A percentile compares a stretch with the other conserved stretches of the same genome.
phyloP scores from a whole-genome alignment of 1,140 invertebrate genomes.

The Achroia grisella region DNA sequence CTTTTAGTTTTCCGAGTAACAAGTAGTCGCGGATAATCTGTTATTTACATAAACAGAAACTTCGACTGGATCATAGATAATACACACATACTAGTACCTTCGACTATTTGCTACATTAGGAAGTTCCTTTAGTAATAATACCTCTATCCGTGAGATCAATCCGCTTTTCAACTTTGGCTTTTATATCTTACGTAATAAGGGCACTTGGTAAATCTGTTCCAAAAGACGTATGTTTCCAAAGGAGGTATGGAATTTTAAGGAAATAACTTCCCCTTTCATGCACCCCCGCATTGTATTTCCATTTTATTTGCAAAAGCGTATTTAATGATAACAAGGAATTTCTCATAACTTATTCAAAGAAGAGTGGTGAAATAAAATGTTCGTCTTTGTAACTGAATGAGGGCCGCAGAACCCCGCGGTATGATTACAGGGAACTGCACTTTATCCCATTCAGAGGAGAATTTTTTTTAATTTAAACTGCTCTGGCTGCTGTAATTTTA shows the following conservation, averaged over 20 bases:
- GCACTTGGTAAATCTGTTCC: too few relatives aligned
- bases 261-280: slow-evolving; percentile 1
- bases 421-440: slow-evolving; percentile 4
- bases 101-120: too few relatives aligned
- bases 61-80: too few relatives aligned
- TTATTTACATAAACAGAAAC: too few relatives aligned
- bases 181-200: too few relatives aligned
- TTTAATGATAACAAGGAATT: slow-evolving; percentile 5
- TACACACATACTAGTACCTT: too few relatives aligned
- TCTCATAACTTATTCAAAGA: slow-evolving; percentile 5
- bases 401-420: neutral
- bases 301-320: slow-evolving; percentile 2
- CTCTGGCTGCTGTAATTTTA: neutral
- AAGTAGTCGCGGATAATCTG: too few relatives aligned
- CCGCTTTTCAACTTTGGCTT: too few relatives aligned
- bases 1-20: too few relatives aligned
- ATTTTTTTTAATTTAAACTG: slow-evolving; percentile 1
- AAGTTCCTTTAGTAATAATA: too few relatives aligned
- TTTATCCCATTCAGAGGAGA: slow-evolving; percentile 1
- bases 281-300: slow-evolving; percentile 1
- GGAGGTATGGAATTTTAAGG: neutral
- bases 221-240: too few relatives aligned
- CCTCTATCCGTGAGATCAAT: too few relatives aligned
- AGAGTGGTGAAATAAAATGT: slow-evolving; percentile 1
- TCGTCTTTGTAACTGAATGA: slow-evolving; percentile 1